Base-by-base conservation (phyloP, 2,113 vertebrate species). In the Clarias batrachus region DNA sequence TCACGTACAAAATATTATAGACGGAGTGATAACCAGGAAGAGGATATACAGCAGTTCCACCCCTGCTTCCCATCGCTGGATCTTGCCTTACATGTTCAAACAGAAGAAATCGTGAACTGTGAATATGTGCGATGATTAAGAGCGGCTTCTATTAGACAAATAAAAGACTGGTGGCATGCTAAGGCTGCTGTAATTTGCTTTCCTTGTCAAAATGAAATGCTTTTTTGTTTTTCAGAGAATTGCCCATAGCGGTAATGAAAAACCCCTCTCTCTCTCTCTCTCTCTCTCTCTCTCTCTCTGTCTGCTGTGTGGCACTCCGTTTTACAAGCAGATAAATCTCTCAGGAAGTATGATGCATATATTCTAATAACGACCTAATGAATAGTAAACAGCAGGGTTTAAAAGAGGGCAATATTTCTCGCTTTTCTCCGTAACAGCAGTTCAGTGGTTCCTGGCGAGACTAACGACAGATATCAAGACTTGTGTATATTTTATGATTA, bases 321-420 rank as follows among this genome's bases (percentile, higher is more conserved):
- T 96, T 96, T 95, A 91, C 93, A 90, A 91, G 92, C 90, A 92
- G 92, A 96, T 96, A 94, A 95, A 96, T 96, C 95, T 95, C 92
- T 90, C 90, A 84, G 92, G 89, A 84, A 86, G 92, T 84, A 93
- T 93, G 90, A 94, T 92, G 94, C 93, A 93, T 94, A 94, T 94
- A 95, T 94, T 95, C 93, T 93, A 94, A 94, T 94, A 92, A 93
- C 92, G 92, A 92, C 92, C 94, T 94, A 93, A 94, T 95, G 94
- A 94, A 95, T 95, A 95, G 95, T 94, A 94, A 95, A 95, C 92
- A 89, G 92, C 90, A 89, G 93, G 91, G 93, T 95, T 95, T 94
- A 94, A 96, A 94, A 94, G 90, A 91, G 90, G 84, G 91, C 91
- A 89, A 92, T 94, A 95, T 93, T 92, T 89, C 89, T 90, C 81